Conservation (phyloP, 2,888 invertebrate genomes). For the Imbricaverruca yamaguchii region DNA sequence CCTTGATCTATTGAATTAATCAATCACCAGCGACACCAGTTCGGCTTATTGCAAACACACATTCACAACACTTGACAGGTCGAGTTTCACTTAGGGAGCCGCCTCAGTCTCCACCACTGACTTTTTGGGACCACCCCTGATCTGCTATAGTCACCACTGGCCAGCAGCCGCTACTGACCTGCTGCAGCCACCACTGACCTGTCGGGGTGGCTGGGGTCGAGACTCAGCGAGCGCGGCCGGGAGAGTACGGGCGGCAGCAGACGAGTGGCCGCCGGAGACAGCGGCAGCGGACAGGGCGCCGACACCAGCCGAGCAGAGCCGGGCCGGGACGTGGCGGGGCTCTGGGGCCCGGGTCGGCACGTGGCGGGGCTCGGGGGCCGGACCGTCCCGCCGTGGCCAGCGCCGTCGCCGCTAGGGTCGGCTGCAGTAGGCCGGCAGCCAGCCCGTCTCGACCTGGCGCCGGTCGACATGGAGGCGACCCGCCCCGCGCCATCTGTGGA, state of each 20-base stretch:
- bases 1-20: too few species aligned
- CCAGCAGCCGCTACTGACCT: too few species aligned
- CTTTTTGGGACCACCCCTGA: too few species aligned
- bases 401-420: neutral
- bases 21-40: too few species aligned
- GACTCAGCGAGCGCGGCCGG: constrained; percentile 3
- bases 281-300: neutral
- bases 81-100: too few species aligned
- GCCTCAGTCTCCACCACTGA: too few species aligned
- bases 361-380: too few species aligned
- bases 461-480: neutral
- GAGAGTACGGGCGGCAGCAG: neutral
- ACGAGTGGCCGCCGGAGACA: neutral
- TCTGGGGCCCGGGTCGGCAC: neutral
- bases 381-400: neutral
- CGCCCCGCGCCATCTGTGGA: neutral
- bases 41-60: too few species aligned
- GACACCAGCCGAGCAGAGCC: neutral
- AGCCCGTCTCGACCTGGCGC: neutral
- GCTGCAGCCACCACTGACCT: neutral
- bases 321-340: neutral
- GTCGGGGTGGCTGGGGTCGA: neutral
- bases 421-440: neutral
- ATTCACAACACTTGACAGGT: too few species aligned
- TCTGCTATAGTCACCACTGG: too few species aligned